These are phyloP conservation scores for Temnothorax curvispinosus DNA, from an alignment of 1,140 invertebrate species.

Conservation along the genomic window DNA sequence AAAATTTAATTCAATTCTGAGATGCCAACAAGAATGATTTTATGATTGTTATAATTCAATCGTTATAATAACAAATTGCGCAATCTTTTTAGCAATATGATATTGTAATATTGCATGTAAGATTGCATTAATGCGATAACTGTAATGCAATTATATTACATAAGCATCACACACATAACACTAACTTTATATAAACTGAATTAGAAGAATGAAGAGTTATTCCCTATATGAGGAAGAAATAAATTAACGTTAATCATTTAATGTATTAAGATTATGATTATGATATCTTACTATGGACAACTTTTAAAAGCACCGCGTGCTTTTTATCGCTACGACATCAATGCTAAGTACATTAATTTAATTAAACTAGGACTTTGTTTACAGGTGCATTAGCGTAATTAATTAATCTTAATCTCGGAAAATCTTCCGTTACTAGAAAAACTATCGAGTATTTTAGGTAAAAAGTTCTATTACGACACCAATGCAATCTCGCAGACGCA, in stretches of 20 bases:
- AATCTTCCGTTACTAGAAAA: neutral
- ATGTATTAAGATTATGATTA: constrained; percentile 1
- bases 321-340: constrained; percentile 12
- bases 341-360: constrained; percentile 4
- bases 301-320: neutral
- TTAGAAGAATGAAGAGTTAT: neutral
- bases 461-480: neutral
- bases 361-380: constrained; percentile 16
- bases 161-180: neutral
- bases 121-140: neutral
- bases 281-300: neutral
- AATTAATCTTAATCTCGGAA: constrained; percentile 15
- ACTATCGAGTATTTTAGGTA: neutral
- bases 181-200: neutral
- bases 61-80: neutral
- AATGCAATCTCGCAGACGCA: neutral
- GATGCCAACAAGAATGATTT: neutral
- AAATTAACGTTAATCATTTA: neutral
- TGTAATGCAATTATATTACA: neutral
- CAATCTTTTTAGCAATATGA: neutral
- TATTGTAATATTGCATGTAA: neutral
- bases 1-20: constrained; percentile 5
- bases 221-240: neutral
- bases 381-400: constrained; percentile 26
- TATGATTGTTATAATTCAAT: neutral